Evolutionary conservation across 1,140 invertebrate species (phyloP).

Genomic region (Anastrepha obliqua): DNA sequence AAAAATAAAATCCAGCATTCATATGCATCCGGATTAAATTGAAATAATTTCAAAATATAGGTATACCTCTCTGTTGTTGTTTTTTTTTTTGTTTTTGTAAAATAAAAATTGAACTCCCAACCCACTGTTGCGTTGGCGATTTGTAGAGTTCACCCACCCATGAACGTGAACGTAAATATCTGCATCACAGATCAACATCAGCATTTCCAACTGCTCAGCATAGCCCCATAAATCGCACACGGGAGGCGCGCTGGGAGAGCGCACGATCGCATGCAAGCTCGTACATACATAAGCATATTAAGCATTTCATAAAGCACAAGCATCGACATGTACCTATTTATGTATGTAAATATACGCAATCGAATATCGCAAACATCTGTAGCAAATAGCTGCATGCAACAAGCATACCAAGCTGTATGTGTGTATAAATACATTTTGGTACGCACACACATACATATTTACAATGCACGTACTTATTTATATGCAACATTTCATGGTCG

Average conservation of each 20-base stretch:
- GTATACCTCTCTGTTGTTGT: too few relatives aligned
- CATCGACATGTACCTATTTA: not conserved
- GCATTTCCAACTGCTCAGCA: constrained; percentile 10
- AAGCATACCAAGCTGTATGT: too few relatives aligned
- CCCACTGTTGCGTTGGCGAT: constrained; percentile 6
- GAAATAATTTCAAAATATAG: too few relatives aligned
- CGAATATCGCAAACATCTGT: not conserved
- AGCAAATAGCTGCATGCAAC: not conserved
- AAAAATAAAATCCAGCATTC: too few relatives aligned
- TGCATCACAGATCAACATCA: constrained; percentile 32
- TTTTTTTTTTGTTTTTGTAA: too few relatives aligned
- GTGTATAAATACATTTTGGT: too few relatives aligned
- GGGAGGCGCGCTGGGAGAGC: not conserved
- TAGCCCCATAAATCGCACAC: not conserved
- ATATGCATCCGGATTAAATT: too few relatives aligned
- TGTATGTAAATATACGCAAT: not conserved
- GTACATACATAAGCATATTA: not conserved
- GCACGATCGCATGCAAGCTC: not conserved
- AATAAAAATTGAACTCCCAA: not conserved
- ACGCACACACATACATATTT: not conserved
- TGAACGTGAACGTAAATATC: constrained; percentile 22
- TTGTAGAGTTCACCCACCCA: constrained; percentile 48
- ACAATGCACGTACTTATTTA: not conserved
- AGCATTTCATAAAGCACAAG: not conserved
- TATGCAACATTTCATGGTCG: constrained; percentile 46